These are phyloP conservation scores for Antheraea yamamai DNA, from an alignment of 2,888 invertebrate species.

Conservation along the genomic window DNA sequence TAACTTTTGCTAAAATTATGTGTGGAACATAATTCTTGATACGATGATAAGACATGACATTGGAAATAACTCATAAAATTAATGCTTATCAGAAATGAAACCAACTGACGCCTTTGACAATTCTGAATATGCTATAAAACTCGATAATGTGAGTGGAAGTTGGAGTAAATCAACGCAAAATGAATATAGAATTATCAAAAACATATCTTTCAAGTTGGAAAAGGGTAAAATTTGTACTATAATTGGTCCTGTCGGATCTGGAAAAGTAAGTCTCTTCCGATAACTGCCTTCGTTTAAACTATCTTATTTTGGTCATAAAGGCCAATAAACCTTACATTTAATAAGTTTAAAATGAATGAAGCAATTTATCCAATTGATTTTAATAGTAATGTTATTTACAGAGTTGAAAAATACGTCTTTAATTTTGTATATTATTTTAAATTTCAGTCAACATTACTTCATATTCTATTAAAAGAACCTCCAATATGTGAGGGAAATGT, in stretches of 20 bases:
- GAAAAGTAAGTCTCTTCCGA: constrained; percentile 85
- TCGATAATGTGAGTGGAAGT: neutral
- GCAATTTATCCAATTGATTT: neutral
- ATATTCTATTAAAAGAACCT: constrained; percentile 62
- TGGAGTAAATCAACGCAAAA: neutral
- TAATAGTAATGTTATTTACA: neutral
- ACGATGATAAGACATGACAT: neutral
- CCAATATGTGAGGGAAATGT: constrained; percentile 82
- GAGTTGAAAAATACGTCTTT: too few species aligned
- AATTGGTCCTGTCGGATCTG: constrained; percentile 94
- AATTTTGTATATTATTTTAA: neutral
- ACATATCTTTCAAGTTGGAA: constrained; percentile 80
- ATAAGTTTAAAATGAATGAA: neutral
- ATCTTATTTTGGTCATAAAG: neutral
- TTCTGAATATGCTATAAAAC: neutral
- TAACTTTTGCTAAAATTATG: neutral
- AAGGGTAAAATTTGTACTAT: constrained; percentile 87
- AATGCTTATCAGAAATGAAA: constrained; percentile 2
- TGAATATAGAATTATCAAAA: neutral
- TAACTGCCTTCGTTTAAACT: constrained; percentile 57
- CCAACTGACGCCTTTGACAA: neutral
- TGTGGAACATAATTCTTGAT: neutral
- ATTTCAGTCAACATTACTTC: neutral
- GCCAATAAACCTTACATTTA: neutral
- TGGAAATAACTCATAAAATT: neutral